phyloP scores from a whole-genome alignment of 37 sponge, comb jelly and placozoan species.

The Ephydatia muelleri region DNA sequence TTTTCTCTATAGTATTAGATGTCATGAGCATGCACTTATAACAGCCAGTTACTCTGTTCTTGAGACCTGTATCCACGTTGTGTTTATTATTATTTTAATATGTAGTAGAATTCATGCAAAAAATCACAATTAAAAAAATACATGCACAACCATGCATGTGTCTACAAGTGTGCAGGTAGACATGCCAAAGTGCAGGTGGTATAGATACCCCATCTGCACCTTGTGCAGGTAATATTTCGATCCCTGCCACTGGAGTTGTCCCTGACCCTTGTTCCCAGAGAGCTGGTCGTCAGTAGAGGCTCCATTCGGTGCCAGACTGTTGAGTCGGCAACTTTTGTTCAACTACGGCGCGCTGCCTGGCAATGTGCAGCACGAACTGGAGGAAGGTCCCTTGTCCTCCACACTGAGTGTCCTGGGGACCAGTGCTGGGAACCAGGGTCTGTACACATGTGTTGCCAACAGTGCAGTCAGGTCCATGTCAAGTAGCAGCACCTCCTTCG shows the following conservation, averaged over 20 bases:
- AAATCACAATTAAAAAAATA: too few species aligned
- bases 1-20: too few species aligned
- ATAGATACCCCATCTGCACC: too few species aligned
- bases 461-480: background rate
- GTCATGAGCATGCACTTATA: too few species aligned
- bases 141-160: too few species aligned
- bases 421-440: background rate
- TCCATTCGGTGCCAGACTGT: conserved; percentile 2
- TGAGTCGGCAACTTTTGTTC: conserved; percentile 16
- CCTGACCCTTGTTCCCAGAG: conserved; percentile 10
- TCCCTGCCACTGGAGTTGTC: conserved; percentile 38
- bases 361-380: background rate
- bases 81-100: too few species aligned
- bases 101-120: too few species aligned
- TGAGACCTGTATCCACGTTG: too few species aligned
- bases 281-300: conserved; percentile 6
- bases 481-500: conserved; percentile 22
- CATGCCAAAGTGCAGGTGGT: too few species aligned
- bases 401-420: background rate
- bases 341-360: conserved; percentile 24
- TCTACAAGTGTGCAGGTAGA: too few species aligned
- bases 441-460: conserved; percentile 37
- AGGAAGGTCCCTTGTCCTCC: background rate
- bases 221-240: too few species aligned
- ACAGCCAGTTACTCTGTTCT: too few species aligned